phyloP scores from a whole-genome alignment of 2,113 vertebrate species.

The Lipotes vexillifer region DNA sequence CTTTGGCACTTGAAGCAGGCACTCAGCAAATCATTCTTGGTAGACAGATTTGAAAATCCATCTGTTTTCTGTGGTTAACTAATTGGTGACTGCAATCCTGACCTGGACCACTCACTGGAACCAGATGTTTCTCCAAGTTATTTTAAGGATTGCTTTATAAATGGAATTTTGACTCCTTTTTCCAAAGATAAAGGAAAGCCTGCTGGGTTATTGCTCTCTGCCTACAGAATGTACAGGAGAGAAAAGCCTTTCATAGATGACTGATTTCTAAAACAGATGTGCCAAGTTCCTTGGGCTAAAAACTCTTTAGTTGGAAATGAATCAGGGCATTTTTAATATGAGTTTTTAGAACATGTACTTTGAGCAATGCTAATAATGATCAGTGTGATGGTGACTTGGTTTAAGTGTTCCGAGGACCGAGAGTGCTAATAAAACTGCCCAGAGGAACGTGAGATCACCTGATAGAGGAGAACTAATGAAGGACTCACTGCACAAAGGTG shows the following conservation, averaged over 20 bases:
- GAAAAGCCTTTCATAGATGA: constrained; percentile 66
- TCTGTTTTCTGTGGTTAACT: constrained; percentile 47
- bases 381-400: constrained; percentile 33
- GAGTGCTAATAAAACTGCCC: constrained; percentile 59
- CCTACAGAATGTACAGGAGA: constrained; percentile 48
- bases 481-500: constrained; percentile 24
- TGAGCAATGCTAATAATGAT: constrained; percentile 59
- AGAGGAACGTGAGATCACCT: constrained; percentile 39
- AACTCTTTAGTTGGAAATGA: constrained; percentile 66
- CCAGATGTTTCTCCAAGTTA: constrained; percentile 64
- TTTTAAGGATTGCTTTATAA: constrained; percentile 67
- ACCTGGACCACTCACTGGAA: constrained; percentile 38
- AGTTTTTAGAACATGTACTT: constrained; percentile 47
- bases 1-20: not conserved
- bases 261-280: constrained; percentile 72
- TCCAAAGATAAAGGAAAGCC: constrained; percentile 65
- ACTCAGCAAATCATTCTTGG: constrained; percentile 20
- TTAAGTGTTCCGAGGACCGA: constrained; percentile 3
- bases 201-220: constrained; percentile 64
- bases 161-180: constrained; percentile 65
- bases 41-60: constrained; percentile 34
- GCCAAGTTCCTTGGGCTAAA: constrained; percentile 69
- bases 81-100: constrained; percentile 50
- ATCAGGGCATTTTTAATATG: constrained; percentile 60
- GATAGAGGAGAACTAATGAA: constrained; percentile 60